A percentile compares a stretch with the other conserved stretches of the same genome.
phyloP scores from a whole-genome alignment of 2,888 invertebrate genomes.

The Escarpia spicata region DNA sequence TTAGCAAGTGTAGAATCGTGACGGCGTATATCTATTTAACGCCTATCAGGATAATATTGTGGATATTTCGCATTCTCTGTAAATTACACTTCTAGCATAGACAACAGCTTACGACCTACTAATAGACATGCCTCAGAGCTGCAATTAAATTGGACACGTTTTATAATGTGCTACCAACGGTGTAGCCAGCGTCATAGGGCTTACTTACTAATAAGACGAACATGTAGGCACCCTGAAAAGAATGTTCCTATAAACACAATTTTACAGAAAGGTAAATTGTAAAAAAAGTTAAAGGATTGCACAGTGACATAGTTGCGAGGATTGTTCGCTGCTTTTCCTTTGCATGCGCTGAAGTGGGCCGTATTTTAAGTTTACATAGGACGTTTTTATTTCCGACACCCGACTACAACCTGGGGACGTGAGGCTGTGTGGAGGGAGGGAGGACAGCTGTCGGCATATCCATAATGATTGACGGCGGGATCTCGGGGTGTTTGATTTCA shows the following conservation, averaged over 20 bases:
- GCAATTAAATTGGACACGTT: too few species aligned
- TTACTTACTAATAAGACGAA: too few species aligned
- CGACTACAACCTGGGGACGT: neutral
- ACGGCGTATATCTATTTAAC: too few species aligned
- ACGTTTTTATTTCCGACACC: neutral
- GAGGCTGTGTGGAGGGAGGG: neutral
- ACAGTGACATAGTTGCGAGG: neutral
- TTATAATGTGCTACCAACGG: too few species aligned
- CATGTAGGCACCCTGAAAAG: too few species aligned
- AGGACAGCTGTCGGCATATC: neutral
- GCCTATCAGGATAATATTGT: too few species aligned
- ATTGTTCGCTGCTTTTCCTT: neutral
- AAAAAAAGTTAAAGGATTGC: neutral
- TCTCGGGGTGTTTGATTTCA: slow-evolving; percentile 7
- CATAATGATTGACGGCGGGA: slow-evolving; percentile 16
- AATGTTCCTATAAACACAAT: neutral
- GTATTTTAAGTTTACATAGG: neutral
- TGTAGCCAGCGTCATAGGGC: too few species aligned
- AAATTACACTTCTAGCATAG: too few species aligned
- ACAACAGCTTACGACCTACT: too few species aligned
- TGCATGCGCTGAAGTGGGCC: neutral
- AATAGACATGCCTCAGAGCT: too few species aligned
- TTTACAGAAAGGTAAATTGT: neutral
- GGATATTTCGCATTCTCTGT: too few species aligned
- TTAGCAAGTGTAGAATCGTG: too few species aligned